Conservation (phyloP, 2,113 vertebrate species). For the Halcyon malimbica region DNA sequence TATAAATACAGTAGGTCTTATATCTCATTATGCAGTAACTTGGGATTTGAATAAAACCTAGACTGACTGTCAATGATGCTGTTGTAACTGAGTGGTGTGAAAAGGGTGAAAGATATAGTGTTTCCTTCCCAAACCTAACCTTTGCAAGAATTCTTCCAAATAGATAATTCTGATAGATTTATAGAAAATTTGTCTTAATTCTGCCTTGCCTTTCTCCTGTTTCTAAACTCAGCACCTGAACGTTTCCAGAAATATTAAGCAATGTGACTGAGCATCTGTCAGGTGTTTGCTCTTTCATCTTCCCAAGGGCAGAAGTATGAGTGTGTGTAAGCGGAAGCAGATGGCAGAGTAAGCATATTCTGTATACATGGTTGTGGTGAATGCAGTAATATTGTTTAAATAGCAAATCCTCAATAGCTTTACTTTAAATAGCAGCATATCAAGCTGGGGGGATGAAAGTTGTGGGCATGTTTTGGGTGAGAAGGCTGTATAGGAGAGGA, state of each 20-base stretch:
- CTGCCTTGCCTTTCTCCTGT: background rate
- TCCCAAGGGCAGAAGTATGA: conserved; percentile 25
- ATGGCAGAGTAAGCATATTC: conserved; percentile 25
- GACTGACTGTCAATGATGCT: background rate
- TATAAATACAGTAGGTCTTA: background rate
- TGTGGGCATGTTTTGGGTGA: background rate
- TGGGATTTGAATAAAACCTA: conserved; percentile 19
- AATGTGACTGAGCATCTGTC: conserved; percentile 44
- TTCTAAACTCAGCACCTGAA: conserved; percentile 35
- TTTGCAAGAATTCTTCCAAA: background rate
- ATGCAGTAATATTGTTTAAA: conserved; percentile 12
- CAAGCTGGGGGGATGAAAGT: background rate
- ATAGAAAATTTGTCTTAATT: background rate
- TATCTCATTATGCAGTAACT: background rate
- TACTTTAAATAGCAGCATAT: background rate
- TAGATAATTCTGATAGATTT: background rate
- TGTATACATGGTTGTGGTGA: background rate
- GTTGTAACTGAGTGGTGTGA: background rate
- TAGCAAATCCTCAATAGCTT: background rate
- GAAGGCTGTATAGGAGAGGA: background rate
- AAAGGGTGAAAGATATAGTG: background rate
- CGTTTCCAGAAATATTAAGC: background rate
- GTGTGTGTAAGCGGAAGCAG: background rate
- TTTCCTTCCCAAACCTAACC: background rate
- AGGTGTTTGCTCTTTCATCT: conserved; percentile 33